Conservation (phyloP, 2,888 invertebrate genomes). For the Pollenia amentaria region DNA sequence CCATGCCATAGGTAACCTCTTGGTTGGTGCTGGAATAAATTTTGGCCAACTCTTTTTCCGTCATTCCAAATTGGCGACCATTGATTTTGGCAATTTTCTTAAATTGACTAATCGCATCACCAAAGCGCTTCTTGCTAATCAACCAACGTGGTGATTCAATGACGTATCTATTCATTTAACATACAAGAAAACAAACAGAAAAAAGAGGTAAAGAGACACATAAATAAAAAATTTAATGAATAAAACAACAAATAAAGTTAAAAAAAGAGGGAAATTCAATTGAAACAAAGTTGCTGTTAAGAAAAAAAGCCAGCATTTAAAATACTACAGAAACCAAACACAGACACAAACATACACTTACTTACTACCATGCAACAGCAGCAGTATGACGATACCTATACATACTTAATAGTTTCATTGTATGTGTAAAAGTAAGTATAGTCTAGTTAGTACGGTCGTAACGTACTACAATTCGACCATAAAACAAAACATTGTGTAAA, state of each 20-base stretch:
- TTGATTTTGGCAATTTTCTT: constrained; percentile 86
- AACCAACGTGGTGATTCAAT: constrained; percentile 89
- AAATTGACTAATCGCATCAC: constrained; percentile 85
- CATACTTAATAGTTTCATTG: constrained; percentile 4
- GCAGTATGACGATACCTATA: constrained; percentile 5
- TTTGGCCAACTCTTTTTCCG: constrained; percentile 84
- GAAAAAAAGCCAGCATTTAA: constrained; percentile 48
- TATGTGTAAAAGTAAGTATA: neutral
- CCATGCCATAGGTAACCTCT: constrained; percentile 85
- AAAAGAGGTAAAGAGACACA: constrained; percentile 37
- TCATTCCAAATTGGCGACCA: constrained; percentile 84
- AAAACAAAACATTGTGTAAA: constrained; percentile 73
- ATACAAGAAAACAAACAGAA: constrained; percentile 49
- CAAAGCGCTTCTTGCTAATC: constrained; percentile 85
- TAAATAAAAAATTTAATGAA: constrained; percentile 60
- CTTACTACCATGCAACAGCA: constrained; percentile 17
- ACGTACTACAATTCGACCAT: constrained; percentile 69
- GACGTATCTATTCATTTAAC: constrained; percentile 84
- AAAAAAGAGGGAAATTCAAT: constrained; percentile 72
- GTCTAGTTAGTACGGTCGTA: constrained; percentile 44
- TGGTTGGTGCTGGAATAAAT: constrained; percentile 82
- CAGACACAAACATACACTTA: constrained; percentile 16
- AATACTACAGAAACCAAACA: constrained; percentile 54
- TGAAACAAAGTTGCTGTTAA: constrained; percentile 69
- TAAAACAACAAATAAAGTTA: constrained; percentile 42